Conservation (phyloP, 2,888 invertebrate species). For the Pegoplata infirma region DNA sequence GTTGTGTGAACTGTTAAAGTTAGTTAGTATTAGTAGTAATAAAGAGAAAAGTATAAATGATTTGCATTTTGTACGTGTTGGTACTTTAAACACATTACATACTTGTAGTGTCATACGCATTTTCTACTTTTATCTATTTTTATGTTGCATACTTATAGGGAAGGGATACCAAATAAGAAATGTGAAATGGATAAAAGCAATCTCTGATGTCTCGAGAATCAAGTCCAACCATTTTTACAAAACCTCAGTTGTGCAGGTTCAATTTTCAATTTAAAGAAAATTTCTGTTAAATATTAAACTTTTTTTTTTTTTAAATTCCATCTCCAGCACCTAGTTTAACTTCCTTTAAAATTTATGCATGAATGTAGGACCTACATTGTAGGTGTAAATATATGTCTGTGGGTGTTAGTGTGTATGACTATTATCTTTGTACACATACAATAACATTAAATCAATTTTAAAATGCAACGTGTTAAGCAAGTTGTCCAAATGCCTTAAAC, state of each 20-base stretch:
- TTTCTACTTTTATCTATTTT: conserved; percentile 30
- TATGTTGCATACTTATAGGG: background rate
- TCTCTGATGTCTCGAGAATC: too few species aligned
- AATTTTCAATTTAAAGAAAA: too few species aligned
- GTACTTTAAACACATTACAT: conserved; percentile 40
- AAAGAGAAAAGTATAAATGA: conserved; percentile 22
- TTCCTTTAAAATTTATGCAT: background rate
- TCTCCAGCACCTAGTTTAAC: too few species aligned
- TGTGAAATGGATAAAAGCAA: too few species aligned
- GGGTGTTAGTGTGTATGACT: background rate
- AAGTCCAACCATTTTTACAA: too few species aligned
- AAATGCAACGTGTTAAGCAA: conserved; percentile 58
- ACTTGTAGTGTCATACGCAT: conserved; percentile 53
- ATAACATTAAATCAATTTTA: conserved; percentile 59
- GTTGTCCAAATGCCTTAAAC: conserved; percentile 55
- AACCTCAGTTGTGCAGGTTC: too few species aligned
- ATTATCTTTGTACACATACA: conserved; percentile 32
- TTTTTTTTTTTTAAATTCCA: too few species aligned
- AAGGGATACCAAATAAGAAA: background rate
- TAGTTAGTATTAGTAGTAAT: background rate
- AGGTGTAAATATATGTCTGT: too few species aligned
- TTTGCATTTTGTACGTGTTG: conserved; percentile 40
- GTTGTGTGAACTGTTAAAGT: background rate
- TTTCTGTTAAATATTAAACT: too few species aligned
- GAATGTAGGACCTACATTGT: background rate